Percentiles rank a stretch among this genome's conserved stretches.
phyloP scores from a whole-genome alignment of 1,140 invertebrate genomes.

The Phymorhynchus buccinoides region DNA sequence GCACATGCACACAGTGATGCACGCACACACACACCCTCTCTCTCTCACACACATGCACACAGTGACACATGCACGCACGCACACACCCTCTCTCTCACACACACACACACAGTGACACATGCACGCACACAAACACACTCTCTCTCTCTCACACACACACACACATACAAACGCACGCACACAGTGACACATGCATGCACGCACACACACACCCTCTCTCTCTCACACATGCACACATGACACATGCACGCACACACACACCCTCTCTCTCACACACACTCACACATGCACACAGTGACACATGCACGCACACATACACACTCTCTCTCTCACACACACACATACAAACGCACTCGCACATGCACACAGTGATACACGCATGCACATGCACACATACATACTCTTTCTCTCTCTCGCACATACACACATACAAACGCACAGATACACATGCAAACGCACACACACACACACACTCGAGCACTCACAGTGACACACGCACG shows the following conservation, averaged over 20 bases:
- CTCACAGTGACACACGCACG: neutral
- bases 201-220: neutral
- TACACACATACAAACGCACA: neutral
- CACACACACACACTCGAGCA: neutral
- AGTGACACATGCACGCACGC: too few species aligned
- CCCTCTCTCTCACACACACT: too few species aligned
- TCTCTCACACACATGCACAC: too few species aligned
- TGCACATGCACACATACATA: neutral
- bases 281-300: neutral
- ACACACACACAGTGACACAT: too few species aligned
- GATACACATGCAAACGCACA: neutral
- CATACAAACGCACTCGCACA: too few species aligned
- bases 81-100: too few species aligned
- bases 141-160: too few species aligned
- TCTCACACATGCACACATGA: too few species aligned
- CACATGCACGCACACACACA: too few species aligned
- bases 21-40: too few species aligned
- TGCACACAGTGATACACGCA: neutral
- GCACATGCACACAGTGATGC: too few species aligned
- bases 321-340: neutral
- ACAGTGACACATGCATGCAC: neutral
- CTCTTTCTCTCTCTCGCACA: neutral
- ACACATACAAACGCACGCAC: neutral
- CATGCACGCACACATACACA: neutral
- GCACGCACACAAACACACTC: neutral